A percentile compares a stretch with the other conserved stretches of the same genome.
phyloP scores from a whole-genome alignment of 2,113 vertebrate genomes.

The Rhodinocichla rosea region DNA sequence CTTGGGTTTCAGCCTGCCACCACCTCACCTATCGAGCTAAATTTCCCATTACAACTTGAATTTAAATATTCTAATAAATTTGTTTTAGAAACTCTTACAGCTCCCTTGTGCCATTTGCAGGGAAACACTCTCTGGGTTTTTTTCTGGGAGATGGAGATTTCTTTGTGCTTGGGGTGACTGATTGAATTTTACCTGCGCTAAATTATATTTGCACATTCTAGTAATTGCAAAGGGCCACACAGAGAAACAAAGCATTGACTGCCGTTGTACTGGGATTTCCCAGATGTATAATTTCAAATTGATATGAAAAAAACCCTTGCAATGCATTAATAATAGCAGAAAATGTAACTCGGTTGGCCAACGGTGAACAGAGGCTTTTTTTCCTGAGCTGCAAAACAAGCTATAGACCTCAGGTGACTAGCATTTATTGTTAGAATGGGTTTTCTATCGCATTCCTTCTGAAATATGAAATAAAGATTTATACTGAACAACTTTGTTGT shows the following conservation, averaged over 20 bases:
- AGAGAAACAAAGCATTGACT: constrained; percentile 81
- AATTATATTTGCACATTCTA: constrained; percentile 86
- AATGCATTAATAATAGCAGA: constrained; percentile 81
- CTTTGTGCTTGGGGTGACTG: constrained; percentile 84
- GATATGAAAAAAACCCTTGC: constrained; percentile 79
- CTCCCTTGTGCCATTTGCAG: constrained; percentile 60
- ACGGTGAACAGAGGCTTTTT: constrained; percentile 68
- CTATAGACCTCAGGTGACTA: constrained; percentile 77
- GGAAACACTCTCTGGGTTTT: constrained; percentile 56
- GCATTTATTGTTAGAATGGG: constrained; percentile 75
- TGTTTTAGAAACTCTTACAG: constrained; percentile 61
- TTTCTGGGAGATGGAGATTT: constrained; percentile 77
- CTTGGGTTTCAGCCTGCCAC: neutral
- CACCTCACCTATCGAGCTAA: constrained; percentile 11
- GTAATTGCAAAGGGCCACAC: constrained; percentile 87
- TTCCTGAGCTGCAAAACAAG: constrained; percentile 74
- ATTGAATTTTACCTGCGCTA: constrained; percentile 87
- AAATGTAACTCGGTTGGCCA: constrained; percentile 73
- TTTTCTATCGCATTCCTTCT: constrained; percentile 70
- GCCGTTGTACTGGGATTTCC: constrained; percentile 80
- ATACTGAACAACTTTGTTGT: constrained; percentile 34
- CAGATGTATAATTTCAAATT: constrained; percentile 87
- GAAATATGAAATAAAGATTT: constrained; percentile 75
- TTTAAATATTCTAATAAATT: constrained; percentile 63
- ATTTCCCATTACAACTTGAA: constrained; percentile 42